A percentile compares a stretch with the other conserved stretches of the same genome.
Evolutionary conservation across 37 sponge, comb jelly and placozoan species (phyloP).

Genomic region (Hormiphora californensis): DNA sequence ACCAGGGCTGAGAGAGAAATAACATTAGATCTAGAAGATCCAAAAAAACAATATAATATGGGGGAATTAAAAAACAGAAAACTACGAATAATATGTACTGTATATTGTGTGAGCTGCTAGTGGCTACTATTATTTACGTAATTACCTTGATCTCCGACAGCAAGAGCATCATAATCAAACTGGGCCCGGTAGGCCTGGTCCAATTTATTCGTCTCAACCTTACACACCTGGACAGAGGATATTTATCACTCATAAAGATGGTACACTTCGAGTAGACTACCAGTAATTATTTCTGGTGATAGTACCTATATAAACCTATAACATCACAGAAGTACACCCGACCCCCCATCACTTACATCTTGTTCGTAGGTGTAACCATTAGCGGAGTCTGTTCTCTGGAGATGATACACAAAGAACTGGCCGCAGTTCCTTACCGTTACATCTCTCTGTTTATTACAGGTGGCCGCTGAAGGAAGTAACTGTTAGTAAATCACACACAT

Average conservation of each 20-base stretch:
- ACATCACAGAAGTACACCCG: no score
- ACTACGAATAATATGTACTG: no score
- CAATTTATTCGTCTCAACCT: background rate
- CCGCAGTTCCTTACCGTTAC: conserved; percentile 22
- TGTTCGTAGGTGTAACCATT: conserved; percentile 1
- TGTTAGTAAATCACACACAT: no score
- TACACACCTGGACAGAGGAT: background rate
- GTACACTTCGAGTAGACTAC: no score
- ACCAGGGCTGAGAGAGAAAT: background rate
- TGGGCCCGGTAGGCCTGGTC: background rate
- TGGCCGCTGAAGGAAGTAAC: background rate
- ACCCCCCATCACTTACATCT: conserved; percentile 20
- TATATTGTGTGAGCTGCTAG: no score
- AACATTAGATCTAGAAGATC: no score
- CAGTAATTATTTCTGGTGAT: no score
- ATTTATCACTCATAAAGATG: no score
- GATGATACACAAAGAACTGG: conserved; percentile 29
- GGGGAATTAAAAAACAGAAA: no score
- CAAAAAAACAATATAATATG: no score
- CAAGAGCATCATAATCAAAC: background rate
- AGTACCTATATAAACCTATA: no score
- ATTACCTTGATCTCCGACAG: background rate
- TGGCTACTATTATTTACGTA: no score
- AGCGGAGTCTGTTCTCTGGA: background rate
- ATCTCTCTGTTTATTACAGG: background rate